Evolutionary conservation across 2,888 invertebrate species (phyloP), one percentile per base, ranked within the genome.

Genomic region (Acrocyrtus sp.): DNA sequence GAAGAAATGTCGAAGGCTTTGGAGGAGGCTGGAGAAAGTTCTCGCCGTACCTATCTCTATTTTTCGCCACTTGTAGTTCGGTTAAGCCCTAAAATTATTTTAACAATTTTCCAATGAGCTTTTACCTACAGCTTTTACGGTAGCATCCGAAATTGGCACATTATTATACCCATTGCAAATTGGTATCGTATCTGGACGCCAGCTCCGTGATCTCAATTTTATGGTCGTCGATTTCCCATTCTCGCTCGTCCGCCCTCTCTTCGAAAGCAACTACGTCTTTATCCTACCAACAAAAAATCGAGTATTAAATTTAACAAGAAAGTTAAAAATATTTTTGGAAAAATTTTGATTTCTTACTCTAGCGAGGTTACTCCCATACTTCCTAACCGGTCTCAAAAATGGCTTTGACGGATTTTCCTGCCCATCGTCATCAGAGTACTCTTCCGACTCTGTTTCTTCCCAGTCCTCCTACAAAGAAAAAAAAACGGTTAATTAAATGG

Each of bases 1-100:
- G 86, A 39, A 87, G 82, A 85, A 87, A 85, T 81, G 86, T 85
- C 1, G 87, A 86, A 1, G 85, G 85, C 62, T 84, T 86, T 73
- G 84, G 83, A 21, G 85, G 85, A 47, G 86, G 86, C 22, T 84
- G 84, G 53, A 86, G 81, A 34, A 84, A 83, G 81, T 86, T 86
- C 27, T 82, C 82, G 1, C 85, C 85, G 26, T 68, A 80, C 17
- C 84, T 81, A 19, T 82, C 82, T 53, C 84, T 82, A 8, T 84
- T 81, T 66, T 83, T 82, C 12, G 82, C 80, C 4, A 85, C 86
- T 81, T 84, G 83, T 21, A 77, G 80, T 62, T 82, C 81, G 17
- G 83, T 84, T 72, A 86, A 80, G 66, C 86, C 86, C 84, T 85
- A 27, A n/a, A n/a, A n/a, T n/a, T n/a, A n/a, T n/a, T n/a, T n/a